These are phyloP conservation scores for Drosophila tani DNA, from an alignment of 1,140 invertebrate genomes.

Conservation along the genomic window DNA sequence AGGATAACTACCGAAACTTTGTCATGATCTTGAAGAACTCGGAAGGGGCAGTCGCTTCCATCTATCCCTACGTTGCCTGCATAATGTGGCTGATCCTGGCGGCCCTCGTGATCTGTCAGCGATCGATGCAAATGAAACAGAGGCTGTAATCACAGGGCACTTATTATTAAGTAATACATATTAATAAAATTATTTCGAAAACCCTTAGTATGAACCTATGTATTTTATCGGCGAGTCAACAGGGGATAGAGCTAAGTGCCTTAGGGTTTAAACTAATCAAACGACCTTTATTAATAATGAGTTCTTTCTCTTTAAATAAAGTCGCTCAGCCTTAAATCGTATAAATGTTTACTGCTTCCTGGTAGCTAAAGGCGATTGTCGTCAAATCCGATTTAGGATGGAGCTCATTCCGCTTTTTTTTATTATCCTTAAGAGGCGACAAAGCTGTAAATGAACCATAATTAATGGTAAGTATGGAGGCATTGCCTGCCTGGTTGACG, in stretches of 20 bases:
- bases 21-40: conserved; percentile 46
- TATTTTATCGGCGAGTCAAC: no score
- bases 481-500: background rate
- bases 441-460: conserved; percentile 1
- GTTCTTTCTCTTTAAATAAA: no score
- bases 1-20: conserved; percentile 52
- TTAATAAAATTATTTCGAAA: no score
- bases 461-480: background rate
- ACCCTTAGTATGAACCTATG: no score
- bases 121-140: conserved; percentile 32
- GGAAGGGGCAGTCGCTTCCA: conserved; percentile 7
- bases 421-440: no score
- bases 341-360: no score
- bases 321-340: no score
- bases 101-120: conserved; percentile 24
- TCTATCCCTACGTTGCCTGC: conserved; percentile 44
- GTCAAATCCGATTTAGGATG: background rate
- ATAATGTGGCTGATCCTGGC: conserved; percentile 57
- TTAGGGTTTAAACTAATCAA: no score
- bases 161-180: no score
- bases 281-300: no score
- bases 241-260: no score
- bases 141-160: background rate
- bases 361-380: background rate
- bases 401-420: background rate